Conservation (phyloP, 2,888 invertebrate genomes). For the Drosophila ustulata region DNA sequence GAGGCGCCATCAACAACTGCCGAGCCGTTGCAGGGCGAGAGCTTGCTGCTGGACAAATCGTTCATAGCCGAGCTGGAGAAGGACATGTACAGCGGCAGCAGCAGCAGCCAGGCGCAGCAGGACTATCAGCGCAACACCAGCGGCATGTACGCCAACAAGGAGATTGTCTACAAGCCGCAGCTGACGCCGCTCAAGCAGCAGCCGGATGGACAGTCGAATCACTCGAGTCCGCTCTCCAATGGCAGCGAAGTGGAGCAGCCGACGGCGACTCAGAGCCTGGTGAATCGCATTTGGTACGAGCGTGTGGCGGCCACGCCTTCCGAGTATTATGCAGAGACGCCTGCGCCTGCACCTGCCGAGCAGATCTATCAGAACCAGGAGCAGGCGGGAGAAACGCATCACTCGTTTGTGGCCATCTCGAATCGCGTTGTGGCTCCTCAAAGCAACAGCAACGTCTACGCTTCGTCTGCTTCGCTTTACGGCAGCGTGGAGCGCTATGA, state of each 20-base stretch:
- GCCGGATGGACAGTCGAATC: conserved; percentile 43
- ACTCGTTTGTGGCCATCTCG: conserved; percentile 83
- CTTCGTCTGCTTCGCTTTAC: conserved; percentile 75
- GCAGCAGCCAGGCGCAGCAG: conserved; percentile 76
- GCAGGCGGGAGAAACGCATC: conserved; percentile 68
- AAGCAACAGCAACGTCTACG: conserved; percentile 61
- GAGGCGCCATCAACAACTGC: conserved; percentile 57
- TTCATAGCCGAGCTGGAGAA: conserved; percentile 89
- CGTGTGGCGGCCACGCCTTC: conserved; percentile 74
- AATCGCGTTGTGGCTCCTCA: conserved; percentile 82
- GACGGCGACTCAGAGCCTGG: conserved; percentile 82
- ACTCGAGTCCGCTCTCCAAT: conserved; percentile 67
- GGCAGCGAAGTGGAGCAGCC: conserved; percentile 80
- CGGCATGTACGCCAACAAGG: conserved; percentile 82
- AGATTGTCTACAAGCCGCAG: conserved; percentile 81
- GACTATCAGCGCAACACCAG: conserved; percentile 83
- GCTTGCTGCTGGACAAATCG: conserved; percentile 86
- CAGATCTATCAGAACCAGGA: conserved; percentile 80
- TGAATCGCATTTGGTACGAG: conserved; percentile 86
- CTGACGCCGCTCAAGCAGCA: conserved; percentile 80
- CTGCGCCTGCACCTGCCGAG: conserved; percentile 48
- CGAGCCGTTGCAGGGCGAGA: conserved; percentile 63
- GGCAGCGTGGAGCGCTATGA: conserved; percentile 82
- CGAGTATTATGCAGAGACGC: conserved; percentile 80
- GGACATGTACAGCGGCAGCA: conserved; percentile 85